phyloP scores from a whole-genome alignment of 2,888 invertebrate genomes.

The Empis livida region DNA sequence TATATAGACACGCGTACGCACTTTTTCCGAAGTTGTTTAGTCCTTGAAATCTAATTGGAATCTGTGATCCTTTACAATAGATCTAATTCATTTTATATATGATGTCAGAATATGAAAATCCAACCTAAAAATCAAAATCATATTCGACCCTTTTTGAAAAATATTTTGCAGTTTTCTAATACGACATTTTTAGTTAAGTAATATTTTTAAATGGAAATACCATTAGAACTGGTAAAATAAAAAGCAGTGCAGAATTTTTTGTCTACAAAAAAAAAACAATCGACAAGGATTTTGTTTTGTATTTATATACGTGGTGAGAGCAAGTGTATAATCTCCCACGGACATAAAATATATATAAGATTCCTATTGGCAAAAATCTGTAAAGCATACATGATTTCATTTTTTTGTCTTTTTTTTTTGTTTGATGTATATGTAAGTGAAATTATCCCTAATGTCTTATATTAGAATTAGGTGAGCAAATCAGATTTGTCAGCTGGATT shows the following conservation, averaged over 20 bases:
- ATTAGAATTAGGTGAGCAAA: no score
- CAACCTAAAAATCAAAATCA: background rate
- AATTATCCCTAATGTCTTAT: no score
- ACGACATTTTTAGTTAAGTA: no score
- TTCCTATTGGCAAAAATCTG: no score
- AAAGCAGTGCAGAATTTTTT: background rate
- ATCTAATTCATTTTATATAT: background rate
- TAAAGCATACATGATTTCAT: no score
- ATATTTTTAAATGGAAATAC: background rate
- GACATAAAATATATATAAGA: conserved; percentile 6
- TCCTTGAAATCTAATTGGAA: conserved; percentile 4
- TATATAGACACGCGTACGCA: background rate
- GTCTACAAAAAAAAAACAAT: background rate
- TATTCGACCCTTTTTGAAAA: no score
- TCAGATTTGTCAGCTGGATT: no score
- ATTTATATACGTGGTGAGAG: conserved; percentile 11
- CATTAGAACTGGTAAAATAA: background rate
- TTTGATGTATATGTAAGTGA: no score
- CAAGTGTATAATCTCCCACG: conserved; percentile 38
- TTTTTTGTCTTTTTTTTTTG: no score
- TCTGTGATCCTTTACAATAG: background rate
- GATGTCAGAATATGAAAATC: no score
- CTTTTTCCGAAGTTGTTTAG: conserved; percentile 2
- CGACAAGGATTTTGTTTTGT: background rate
- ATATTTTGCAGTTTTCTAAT: no score